phyloP scores from a whole-genome alignment of 1,140 invertebrate genomes.

The Tyrophagus putrescentiae region DNA sequence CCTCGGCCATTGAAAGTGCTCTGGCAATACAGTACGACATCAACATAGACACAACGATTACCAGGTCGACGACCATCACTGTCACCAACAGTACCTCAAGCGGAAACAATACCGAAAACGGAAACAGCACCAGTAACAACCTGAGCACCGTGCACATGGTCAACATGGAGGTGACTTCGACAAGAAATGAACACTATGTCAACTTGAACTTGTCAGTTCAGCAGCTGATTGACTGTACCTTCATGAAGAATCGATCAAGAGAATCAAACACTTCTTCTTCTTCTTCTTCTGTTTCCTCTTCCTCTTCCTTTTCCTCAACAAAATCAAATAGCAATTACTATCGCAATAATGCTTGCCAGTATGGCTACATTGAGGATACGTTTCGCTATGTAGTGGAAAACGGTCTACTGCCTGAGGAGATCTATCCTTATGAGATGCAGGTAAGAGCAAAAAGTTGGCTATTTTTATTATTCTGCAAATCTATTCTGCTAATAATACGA shows the following conservation, averaged over 20 bases:
- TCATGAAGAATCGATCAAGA: too few species aligned
- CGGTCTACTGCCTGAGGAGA: neutral
- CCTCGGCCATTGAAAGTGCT: constrained; percentile 41
- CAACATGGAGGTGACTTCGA: too few species aligned
- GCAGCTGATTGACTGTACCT: constrained; percentile 22
- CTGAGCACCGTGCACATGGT: too few species aligned
- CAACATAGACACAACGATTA: constrained; percentile 33
- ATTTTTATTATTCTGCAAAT: too few species aligned
- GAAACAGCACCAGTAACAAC: too few species aligned
- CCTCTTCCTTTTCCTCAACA: too few species aligned
- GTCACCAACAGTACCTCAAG: too few species aligned
- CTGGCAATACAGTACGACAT: neutral
- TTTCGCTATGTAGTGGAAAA: constrained; percentile 6
- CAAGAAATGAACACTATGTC: too few species aligned
- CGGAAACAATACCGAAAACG: constrained; percentile 29
- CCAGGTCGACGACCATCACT: neutral
- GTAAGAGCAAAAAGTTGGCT: too few species aligned
- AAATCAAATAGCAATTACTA: constrained; percentile 9
- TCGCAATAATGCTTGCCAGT: constrained; percentile 1
- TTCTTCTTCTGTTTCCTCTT: too few species aligned
- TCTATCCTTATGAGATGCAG: neutral
- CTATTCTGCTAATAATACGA: too few species aligned
- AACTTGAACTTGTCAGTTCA: constrained; percentile 34
- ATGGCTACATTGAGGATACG: constrained; percentile 3
- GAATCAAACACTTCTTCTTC: too few species aligned